These are phyloP conservation scores for Drosophila pseudoananassae DNA, from an alignment of 1,140 invertebrate species.

Conservation along the genomic window DNA sequence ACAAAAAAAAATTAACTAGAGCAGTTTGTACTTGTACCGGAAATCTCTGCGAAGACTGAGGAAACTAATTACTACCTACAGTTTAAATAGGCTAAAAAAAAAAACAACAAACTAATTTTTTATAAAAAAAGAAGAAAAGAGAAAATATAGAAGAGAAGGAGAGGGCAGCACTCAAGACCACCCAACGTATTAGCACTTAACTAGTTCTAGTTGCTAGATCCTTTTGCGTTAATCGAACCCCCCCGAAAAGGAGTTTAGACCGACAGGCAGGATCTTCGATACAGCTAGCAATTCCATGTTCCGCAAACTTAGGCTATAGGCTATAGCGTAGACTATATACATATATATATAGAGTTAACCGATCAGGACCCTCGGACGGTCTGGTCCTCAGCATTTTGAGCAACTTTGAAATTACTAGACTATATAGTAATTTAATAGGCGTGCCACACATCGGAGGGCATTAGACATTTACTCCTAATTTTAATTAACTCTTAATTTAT, in stretches of 20 bases:
- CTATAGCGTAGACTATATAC: constrained; percentile 2
- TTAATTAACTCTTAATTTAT: constrained; percentile 55
- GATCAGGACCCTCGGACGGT: constrained; percentile 21
- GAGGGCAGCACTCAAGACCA: constrained; percentile 41
- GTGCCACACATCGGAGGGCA: constrained; percentile 7
- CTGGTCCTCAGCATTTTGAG: constrained; percentile 50
- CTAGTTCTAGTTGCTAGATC: constrained; percentile 59
- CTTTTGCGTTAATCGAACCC: constrained; percentile 21
- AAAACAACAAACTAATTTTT: constrained; percentile 27
- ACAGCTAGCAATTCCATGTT: constrained; percentile 83
- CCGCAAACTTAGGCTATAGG: constrained; percentile 66
- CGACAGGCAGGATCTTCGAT: constrained; percentile 51
- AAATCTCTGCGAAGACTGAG: constrained; percentile 84
- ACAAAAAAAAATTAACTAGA: constrained; percentile 39
- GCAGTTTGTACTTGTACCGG: constrained; percentile 65
- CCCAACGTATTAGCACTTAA: constrained; percentile 77
- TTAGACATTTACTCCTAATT: constrained; percentile 33
- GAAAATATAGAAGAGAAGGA: constrained; percentile 3
- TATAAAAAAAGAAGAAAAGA: constrained; percentile 26
- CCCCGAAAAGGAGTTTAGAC: constrained; percentile 35
- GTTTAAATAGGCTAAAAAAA: constrained; percentile 46
- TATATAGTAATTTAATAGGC: constrained; percentile 17
- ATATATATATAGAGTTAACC: constrained; percentile 4
- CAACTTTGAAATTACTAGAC: constrained; percentile 57
- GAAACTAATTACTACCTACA: constrained; percentile 82